Base-by-base conservation (phyloP, 2,888 invertebrate species). In the Bhutanitis thaidina region DNA sequence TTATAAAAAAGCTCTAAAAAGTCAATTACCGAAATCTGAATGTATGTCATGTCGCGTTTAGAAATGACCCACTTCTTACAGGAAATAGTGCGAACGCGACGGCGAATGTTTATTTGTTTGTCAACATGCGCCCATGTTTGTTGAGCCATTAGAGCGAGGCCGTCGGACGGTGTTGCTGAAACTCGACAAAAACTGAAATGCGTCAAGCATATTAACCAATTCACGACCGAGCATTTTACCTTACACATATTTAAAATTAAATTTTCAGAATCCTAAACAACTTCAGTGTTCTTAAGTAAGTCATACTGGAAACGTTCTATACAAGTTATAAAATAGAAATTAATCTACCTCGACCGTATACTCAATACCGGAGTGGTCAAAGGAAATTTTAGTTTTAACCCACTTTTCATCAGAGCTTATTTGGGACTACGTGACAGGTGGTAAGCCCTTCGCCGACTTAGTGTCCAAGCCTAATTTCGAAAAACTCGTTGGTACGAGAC, bases 101-200 rank as follows among this genome's bases (percentile, higher is more conserved):
- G 51, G 59, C 64, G 63, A 65, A 58, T 64, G 62, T 69, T 65
- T 64, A 61, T 69, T 65, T 74, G 75, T 75, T 77, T 73, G 73
- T 71, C 70, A 80, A 78, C 72, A 74, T 58, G 57, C 60, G 65
- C 62, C 61, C 54, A 54, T 81, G 79, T 85, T 84, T 83, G 78
- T 69, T 67, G 61, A 77, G 64, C 82, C 81, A 85, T 86, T 85
- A 82, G 79, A 77, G 70, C 77, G 71, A 69, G 75, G 69, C 64
- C 72, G 61, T 25, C 52, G 37, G 46, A 39, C 43, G 47, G 47
- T 34, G 29, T 12, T 35, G 44, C 56, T 59, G 57, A 61, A 62
- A 60, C 54, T 58, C 55, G 52, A 50, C 65, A 49, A 57, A 57
- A 56, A 54, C 55, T 61, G 57, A 53, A 62, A 55, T 60, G 55